Evolutionary conservation across 2,113 vertebrate genomes (phyloP).

Genomic region (Sander vitreus): DNA sequence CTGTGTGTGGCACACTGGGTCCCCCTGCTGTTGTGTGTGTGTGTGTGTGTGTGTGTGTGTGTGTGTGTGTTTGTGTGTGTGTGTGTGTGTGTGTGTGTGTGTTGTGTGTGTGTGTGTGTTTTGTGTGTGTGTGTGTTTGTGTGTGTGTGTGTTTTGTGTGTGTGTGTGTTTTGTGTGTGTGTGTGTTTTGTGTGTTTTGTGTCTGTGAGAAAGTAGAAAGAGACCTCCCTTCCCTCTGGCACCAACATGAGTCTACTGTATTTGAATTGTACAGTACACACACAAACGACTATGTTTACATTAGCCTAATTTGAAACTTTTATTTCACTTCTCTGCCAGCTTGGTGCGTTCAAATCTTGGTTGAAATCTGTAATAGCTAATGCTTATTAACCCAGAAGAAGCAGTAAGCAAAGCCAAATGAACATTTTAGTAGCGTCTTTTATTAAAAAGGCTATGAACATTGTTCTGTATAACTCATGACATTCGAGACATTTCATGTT

Average conservation of each 20-base stretch:
- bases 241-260: background rate
- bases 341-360: background rate
- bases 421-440: background rate
- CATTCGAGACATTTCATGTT: too few relatives aligned
- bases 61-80: constrained; percentile 14
- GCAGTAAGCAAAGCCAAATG: background rate
- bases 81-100: background rate
- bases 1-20: constrained; percentile 8
- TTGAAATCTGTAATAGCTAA: background rate
- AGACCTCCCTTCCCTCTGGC: constrained; percentile 19
- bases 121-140: constrained; percentile 6
- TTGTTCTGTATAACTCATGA: too few relatives aligned
- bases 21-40: background rate
- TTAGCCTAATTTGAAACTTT: background rate
- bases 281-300: background rate
- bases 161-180: constrained; percentile 3
- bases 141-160: too few relatives aligned
- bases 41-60: background rate
- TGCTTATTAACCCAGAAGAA: background rate
- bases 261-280: background rate
- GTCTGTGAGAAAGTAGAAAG: constrained; percentile 4
- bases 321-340: background rate
- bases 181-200: background rate
- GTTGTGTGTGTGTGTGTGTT: constrained; percentile 7
- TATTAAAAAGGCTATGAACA: background rate